phyloP scores from a whole-genome alignment of 2,888 invertebrate genomes.

The Cosmia trapezina region DNA sequence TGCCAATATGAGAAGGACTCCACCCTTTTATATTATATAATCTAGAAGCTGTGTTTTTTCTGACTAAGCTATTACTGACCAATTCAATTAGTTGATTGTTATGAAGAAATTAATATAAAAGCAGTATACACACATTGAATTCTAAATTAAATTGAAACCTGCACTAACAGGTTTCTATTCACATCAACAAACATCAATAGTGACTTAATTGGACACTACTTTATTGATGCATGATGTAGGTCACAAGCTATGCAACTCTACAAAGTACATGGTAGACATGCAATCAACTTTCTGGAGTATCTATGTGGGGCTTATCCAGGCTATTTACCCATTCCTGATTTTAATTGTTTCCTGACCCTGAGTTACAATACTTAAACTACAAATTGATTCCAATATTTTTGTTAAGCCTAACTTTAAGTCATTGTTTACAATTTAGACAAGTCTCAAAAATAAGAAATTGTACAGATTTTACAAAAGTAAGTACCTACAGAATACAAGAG shows the following conservation, averaged over 20 bases:
- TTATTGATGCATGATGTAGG: conserved; percentile 57
- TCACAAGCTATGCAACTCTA: conserved; percentile 49
- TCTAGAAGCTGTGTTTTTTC: not conserved
- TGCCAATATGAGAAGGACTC: not conserved
- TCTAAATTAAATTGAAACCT: conserved; percentile 18
- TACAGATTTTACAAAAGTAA: not conserved
- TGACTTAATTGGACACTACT: conserved; percentile 63
- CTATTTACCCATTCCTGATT: conserved; percentile 4
- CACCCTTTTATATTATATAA: conserved; percentile 22
- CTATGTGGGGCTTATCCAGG: conserved; percentile 13
- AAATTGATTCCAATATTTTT: conserved; percentile 8
- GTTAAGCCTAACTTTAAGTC: not conserved
- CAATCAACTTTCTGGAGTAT: conserved; percentile 33
- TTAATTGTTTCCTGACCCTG: not conserved
- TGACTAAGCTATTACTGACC: not conserved
- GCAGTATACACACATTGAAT: conserved; percentile 2
- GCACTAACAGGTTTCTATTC: conserved; percentile 59
- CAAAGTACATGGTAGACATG: conserved; percentile 19
- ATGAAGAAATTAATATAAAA: not conserved
- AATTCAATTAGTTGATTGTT: not conserved
- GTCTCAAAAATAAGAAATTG: conserved; percentile 6
- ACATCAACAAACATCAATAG: conserved; percentile 49
- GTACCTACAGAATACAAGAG: not conserved
- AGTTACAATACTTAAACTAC: not conserved
- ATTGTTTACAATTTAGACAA: conserved; percentile 29